phyloP scores from a whole-genome alignment of 2,888 invertebrate genomes.

The Drosophila sordidapex region DNA sequence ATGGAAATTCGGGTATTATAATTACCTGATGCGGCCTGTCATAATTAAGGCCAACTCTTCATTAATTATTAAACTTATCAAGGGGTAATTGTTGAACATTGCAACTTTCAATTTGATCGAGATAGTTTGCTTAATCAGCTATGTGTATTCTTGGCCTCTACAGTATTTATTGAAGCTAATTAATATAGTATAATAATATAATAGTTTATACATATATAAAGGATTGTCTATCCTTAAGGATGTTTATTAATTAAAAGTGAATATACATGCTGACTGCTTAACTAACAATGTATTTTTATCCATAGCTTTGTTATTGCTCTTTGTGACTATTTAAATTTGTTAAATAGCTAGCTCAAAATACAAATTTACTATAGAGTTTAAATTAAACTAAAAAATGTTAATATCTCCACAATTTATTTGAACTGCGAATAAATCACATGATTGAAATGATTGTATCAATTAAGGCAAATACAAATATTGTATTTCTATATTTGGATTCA shows the following conservation, averaged over 20 bases:
- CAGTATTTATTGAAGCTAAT: neutral
- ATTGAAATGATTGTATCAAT: neutral
- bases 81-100: slow-evolving; percentile 14
- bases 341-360: neutral
- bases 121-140: neutral
- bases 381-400: too few species aligned
- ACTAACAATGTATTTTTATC: neutral
- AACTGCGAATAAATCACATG: neutral
- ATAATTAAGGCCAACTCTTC: slow-evolving; percentile 20
- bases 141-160: neutral
- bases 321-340: neutral
- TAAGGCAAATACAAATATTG: neutral
- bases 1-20: slow-evolving; percentile 55
- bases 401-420: neutral
- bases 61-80: slow-evolving; percentile 5
- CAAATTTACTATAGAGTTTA: neutral
- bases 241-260: neutral
- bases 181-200: neutral
- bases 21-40: slow-evolving; percentile 35
- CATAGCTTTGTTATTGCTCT: neutral
- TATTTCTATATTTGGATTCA: neutral
- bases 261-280: neutral
- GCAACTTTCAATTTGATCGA: slow-evolving; percentile 6
- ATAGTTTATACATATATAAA: neutral
- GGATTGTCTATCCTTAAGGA: neutral